Conservation (phyloP, 2,797 vertebrate species). For the Rhinatrema bivittatum region DNA sequence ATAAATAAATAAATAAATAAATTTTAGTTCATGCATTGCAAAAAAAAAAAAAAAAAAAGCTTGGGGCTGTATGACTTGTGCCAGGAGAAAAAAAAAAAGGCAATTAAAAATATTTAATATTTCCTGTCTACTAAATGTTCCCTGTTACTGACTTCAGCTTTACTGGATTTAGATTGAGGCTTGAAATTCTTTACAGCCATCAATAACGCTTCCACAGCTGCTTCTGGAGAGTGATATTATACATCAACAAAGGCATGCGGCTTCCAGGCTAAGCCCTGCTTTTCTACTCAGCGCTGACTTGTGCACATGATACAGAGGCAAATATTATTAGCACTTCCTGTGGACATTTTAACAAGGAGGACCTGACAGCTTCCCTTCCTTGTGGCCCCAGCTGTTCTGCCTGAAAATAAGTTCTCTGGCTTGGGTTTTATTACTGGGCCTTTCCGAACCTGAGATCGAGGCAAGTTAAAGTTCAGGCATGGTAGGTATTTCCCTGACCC, state of each 20-base stretch:
- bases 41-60: too few relatives aligned
- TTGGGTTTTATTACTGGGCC: too few relatives aligned
- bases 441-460: too few relatives aligned
- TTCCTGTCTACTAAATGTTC: conserved; percentile 39
- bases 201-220: conserved; percentile 28
- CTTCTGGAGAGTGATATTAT: too few relatives aligned
- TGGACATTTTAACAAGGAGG: not conserved
- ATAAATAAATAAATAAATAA: too few relatives aligned
- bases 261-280: too few relatives aligned
- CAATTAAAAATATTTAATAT: conserved; percentile 43
- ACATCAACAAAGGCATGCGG: conserved; percentile 26
- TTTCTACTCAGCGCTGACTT: conserved; percentile 16
- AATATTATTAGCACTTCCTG: conserved; percentile 2
- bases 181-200: conserved; percentile 47
- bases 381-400: too few relatives aligned
- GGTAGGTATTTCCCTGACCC: too few relatives aligned
- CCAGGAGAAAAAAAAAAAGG: too few relatives aligned
- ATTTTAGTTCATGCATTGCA: conserved; percentile 21
- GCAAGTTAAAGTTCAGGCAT: too few relatives aligned
- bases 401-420: too few relatives aligned
- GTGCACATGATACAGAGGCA: not conserved
- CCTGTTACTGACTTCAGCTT: conserved; percentile 38
- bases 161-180: conserved; percentile 43
- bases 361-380: too few relatives aligned
- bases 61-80: conserved; percentile 14